These are phyloP conservation scores for Sylvilagus bachmani DNA, from an alignment of 2,113 vertebrate species.

Conservation along the genomic window DNA sequence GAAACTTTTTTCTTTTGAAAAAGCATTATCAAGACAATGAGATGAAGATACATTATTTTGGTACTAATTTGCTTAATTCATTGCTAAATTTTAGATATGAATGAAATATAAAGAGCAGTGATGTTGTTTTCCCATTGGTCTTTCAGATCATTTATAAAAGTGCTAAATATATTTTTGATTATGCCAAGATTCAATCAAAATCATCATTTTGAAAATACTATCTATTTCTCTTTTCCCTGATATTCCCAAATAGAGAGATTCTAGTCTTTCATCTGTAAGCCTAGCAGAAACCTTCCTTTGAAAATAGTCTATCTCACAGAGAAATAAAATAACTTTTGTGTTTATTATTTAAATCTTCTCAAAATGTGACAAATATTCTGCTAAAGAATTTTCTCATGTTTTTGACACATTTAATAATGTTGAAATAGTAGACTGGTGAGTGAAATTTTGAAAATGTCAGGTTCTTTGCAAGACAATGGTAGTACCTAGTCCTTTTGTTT, in stretches of 20 bases:
- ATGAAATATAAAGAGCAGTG: background rate
- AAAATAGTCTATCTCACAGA: background rate
- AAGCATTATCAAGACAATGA: background rate
- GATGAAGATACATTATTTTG: background rate
- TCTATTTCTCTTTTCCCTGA: background rate
- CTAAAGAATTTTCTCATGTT: background rate
- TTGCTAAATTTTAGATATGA: background rate
- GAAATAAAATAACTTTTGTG: background rate
- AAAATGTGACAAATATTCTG: background rate
- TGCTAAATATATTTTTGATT: background rate
- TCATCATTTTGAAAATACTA: background rate
- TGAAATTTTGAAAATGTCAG: background rate
- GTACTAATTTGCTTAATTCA: background rate
- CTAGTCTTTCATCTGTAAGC: background rate
- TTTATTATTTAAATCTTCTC: background rate
- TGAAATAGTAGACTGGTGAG: background rate
- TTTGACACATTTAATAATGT: conserved; percentile 1
- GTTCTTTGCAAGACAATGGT: background rate
- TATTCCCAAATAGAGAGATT: background rate
- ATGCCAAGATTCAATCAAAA: background rate
- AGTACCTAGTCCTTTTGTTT: background rate
- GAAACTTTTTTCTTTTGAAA: background rate
- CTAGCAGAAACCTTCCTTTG: background rate
- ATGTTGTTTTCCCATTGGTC: background rate
- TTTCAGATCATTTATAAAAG: background rate